Base-by-base conservation (phyloP, 2,797 vertebrate species). In the Danio kyathit region DNA sequence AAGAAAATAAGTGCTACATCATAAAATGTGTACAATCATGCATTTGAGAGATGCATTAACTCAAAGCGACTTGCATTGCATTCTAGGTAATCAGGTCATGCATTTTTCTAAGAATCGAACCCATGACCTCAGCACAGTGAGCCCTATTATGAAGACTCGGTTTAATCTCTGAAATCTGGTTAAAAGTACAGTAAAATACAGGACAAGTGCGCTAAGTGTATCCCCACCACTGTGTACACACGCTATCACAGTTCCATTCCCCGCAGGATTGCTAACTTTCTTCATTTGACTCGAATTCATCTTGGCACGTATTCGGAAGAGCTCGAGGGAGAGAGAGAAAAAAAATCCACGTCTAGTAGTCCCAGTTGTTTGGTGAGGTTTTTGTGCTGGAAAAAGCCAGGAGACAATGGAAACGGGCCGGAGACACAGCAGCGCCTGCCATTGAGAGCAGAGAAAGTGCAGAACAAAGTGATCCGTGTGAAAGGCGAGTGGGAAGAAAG, bases 401-500 rank as follows among this genome's bases (percentile, higher is more conserved):
- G 90, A 93, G 90, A 94, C 93, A 94, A 95, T 93, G 91, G 92
- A 87, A 29, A 56, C 40, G 60, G 46, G 52, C 72, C 72, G 80
- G 70, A 85, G 70, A 90, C 83, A 86, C 80, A 46, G 72, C 71
- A 88, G 87, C 81, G 90, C 82, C 90, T 89, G 89, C 92, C 93
- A 93, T 93, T 93, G 94, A 94, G 92, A 94, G 91, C 88, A 89
- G 91, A 93, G 92, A 94, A 94, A 94, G 92, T 86, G 89, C 91
- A 85, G 90, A 93, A 95, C 93, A 94, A 95, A 95, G 94, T 94
- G 90, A 90, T 94, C 90, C 84, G 91, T 93, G 94, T 93, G 93
- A 94, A 94, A 94, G 73, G 80, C 88, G 51, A 80, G 48, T 64
- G 63, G 66, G 60, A 59, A 81, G 74, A 88, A 78, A 87, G 86